Conservation (phyloP, 2,113 vertebrate genomes). For the Sapajus apella region DNA sequence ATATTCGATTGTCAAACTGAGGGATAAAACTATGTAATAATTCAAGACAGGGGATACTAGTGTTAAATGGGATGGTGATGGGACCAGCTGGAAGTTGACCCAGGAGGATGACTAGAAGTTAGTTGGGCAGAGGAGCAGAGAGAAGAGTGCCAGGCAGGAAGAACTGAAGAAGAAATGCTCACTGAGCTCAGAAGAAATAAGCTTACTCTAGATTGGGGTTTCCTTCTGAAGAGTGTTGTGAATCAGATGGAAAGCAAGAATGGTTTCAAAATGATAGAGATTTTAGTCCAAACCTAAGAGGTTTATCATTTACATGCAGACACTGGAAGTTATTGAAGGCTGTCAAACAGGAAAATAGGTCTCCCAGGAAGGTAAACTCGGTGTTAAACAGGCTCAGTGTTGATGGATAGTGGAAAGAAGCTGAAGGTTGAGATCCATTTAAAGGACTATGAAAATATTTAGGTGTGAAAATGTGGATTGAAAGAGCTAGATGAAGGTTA, state of each 20-base stretch:
- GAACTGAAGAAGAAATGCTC: not conserved
- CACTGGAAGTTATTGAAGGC: not conserved
- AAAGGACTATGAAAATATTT: conserved; percentile 26
- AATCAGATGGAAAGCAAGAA: not conserved
- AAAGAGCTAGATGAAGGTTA: not conserved
- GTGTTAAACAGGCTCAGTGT: not conserved
- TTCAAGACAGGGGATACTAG: not conserved
- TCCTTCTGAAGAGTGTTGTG: not conserved
- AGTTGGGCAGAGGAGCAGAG: not conserved
- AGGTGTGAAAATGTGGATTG: not conserved
- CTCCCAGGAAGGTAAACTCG: not conserved
- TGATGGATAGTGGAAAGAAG: not conserved
- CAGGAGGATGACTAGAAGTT: not conserved
- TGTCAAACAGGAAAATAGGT: not conserved
- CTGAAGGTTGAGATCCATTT: not conserved
- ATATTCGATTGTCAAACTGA: not conserved
- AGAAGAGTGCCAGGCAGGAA: not conserved
- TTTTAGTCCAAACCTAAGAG: not conserved
- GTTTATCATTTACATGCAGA: not conserved
- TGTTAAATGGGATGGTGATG: not conserved
- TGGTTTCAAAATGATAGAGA: not conserved
- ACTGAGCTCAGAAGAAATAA: not conserved
- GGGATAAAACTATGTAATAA: not conserved
- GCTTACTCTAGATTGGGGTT: not conserved
- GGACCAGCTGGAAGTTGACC: not conserved